These are phyloP conservation scores for Acanthurus leucopareius DNA, from an alignment of 2,797 vertebrate species.

Conservation along the genomic window DNA sequence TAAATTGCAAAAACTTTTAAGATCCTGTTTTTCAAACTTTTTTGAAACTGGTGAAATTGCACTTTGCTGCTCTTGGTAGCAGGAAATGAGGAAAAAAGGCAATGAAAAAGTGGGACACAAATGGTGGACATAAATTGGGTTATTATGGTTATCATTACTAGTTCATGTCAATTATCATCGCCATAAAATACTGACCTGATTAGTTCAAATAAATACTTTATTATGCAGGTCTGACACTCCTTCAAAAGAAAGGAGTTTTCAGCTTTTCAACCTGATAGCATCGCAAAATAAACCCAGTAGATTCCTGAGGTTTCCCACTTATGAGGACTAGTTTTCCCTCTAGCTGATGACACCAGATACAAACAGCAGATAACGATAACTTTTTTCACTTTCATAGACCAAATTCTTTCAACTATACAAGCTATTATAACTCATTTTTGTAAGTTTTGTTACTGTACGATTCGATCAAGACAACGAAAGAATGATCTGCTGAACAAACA, in stretches of 20 bases:
- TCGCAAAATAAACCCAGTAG: slow-evolving; percentile 17
- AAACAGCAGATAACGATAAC: background rate
- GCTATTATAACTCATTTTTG: background rate
- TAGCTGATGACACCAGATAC: slow-evolving; percentile 3
- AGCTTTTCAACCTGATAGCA: slow-evolving; percentile 18
- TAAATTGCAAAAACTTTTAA: slow-evolving; percentile 1
- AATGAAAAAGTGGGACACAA: slow-evolving; percentile 15
- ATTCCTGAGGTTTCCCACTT: slow-evolving; percentile 25
- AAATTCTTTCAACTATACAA: background rate
- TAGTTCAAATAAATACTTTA: slow-evolving; percentile 22
- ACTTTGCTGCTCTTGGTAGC: slow-evolving; percentile 9
- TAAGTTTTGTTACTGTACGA: background rate
- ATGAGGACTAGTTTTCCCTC: background rate
- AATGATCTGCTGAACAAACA: slow-evolving; percentile 7
- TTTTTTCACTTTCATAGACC: background rate
- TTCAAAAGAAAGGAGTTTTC: slow-evolving; percentile 3
- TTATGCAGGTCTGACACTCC: slow-evolving; percentile 20
- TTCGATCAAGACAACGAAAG: background rate
- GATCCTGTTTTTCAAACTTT: background rate
- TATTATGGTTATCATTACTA: background rate
- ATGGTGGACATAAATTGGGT: too few species aligned
- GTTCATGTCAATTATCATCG: slow-evolving; percentile 11
- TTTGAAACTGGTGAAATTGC: background rate
- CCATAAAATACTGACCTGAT: slow-evolving; percentile 24
- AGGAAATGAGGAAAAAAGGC: background rate